Evolutionary conservation across 2,888 invertebrate genomes (phyloP).

Genomic region (Rugalucina vietnamica): DNA sequence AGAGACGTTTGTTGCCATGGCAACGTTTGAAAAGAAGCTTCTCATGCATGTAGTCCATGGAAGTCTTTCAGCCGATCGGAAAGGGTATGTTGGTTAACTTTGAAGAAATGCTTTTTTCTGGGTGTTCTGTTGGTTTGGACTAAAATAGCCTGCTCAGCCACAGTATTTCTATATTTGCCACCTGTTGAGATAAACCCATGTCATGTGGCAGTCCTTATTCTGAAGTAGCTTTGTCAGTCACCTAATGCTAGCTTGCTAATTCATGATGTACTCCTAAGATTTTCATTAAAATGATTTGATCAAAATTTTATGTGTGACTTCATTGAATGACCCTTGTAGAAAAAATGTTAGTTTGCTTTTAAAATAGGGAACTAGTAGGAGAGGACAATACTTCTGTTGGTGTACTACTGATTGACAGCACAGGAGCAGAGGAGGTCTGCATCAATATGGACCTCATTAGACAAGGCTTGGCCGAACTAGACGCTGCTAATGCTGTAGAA

Average conservation of each 20-base stretch:
- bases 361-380: constrained; percentile 23
- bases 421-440: constrained; percentile 69
- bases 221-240: too few relatives aligned
- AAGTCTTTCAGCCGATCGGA: constrained; percentile 26
- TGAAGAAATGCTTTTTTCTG: too few relatives aligned
- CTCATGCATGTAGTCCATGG: constrained; percentile 66
- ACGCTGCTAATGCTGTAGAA: neutral
- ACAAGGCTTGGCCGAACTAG: constrained; percentile 62
- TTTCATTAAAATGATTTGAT: too few relatives aligned
- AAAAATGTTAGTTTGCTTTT: too few relatives aligned
- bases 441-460: constrained; percentile 75
- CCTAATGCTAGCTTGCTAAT: too few relatives aligned
- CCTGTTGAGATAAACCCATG: too few relatives aligned
- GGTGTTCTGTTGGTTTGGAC: too few relatives aligned
- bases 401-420: constrained; percentile 70
- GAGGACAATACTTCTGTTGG: constrained; percentile 42
- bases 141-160: too few relatives aligned
- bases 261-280: too few relatives aligned
- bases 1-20: constrained; percentile 50
- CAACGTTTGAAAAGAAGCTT: constrained; percentile 62
- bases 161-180: too few relatives aligned
- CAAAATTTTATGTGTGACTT: too few relatives aligned
- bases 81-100: constrained; percentile 41
- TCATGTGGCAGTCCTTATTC: too few relatives aligned
- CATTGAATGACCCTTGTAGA: constrained; percentile 13